These are phyloP conservation scores for Alviniconcha strummeri DNA, from an alignment of 2,888 invertebrate species.

Conservation along the genomic window DNA sequence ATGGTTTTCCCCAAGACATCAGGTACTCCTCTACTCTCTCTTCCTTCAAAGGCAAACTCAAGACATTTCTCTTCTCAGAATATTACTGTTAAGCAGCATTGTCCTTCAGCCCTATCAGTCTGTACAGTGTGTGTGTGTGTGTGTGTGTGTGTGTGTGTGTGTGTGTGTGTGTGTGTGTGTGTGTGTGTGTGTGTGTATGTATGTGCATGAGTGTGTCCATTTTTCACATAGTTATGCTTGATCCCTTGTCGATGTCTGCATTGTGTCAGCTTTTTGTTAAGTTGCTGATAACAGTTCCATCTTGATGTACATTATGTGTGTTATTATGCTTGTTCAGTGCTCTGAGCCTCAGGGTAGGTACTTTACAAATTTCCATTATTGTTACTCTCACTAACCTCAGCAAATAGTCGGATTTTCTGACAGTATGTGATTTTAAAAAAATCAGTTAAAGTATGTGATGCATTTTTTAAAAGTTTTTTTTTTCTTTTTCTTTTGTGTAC, in stretches of 20 bases:
- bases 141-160: not conserved
- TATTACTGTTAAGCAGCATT: not conserved
- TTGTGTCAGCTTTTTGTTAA: not conserved
- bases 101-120: not conserved
- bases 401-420: too few species aligned
- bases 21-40: too few species aligned
- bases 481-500: too few species aligned
- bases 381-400: too few species aligned
- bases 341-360: not conserved
- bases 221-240: too few species aligned
- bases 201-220: not conserved
- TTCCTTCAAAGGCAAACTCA: too few species aligned
- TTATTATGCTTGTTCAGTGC: not conserved
- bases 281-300: not conserved
- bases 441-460: too few species aligned
- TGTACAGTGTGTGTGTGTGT: not conserved
- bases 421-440: too few species aligned
- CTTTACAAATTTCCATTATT: too few species aligned
- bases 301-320: not conserved
- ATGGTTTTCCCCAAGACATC: not conserved
- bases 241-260: too few species aligned
- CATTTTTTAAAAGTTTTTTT: too few species aligned
- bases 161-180: slow-evolving; percentile 1
- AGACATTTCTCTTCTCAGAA: not conserved
- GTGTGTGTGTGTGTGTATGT: not conserved